Conservation (phyloP, 2,797 vertebrate genomes). For the Neomorphus geoffroyi region DNA sequence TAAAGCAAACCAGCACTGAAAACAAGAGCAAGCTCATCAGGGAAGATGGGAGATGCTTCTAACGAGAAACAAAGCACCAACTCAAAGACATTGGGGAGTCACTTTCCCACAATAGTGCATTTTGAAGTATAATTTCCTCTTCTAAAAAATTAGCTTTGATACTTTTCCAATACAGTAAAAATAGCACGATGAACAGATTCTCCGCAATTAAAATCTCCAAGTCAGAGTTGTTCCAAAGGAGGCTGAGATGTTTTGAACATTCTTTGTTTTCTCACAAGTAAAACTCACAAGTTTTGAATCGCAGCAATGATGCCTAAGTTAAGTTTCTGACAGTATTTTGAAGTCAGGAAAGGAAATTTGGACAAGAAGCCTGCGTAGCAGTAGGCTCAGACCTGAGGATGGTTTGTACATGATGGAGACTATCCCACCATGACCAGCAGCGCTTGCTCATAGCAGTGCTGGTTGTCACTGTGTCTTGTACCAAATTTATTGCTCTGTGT, state of each 20-base stretch:
- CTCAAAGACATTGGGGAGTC: constrained; percentile 59
- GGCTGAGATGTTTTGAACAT: background rate
- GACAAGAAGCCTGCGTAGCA: background rate
- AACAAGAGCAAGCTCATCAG: constrained; percentile 67
- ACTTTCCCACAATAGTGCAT: constrained; percentile 51
- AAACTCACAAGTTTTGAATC: background rate
- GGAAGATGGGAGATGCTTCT: constrained; percentile 55
- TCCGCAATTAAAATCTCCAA: constrained; percentile 50
- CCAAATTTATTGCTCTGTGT: no score
- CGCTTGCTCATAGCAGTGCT: rapidly evolving
- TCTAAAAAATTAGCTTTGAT: constrained; percentile 70
- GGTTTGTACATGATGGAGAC: background rate
- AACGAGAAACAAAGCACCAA: constrained; percentile 68
- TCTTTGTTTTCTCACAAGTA: background rate
- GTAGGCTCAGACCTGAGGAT: background rate
- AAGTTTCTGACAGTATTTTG: background rate
- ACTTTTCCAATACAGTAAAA: constrained; percentile 62
- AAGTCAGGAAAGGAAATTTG: background rate
- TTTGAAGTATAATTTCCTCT: constrained; percentile 67
- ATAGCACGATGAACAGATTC: constrained; percentile 55
- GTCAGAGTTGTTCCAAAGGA: background rate
- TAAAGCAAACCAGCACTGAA: constrained; percentile 63
- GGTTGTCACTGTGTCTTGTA: rapidly evolving
- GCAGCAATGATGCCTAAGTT: background rate
- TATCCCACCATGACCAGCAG: background rate